Evolutionary conservation across 2,797 vertebrate genomes (phyloP), one percentile per base, ranked within the genome.

Genomic region (Knipowitschia caucasica): DNA sequence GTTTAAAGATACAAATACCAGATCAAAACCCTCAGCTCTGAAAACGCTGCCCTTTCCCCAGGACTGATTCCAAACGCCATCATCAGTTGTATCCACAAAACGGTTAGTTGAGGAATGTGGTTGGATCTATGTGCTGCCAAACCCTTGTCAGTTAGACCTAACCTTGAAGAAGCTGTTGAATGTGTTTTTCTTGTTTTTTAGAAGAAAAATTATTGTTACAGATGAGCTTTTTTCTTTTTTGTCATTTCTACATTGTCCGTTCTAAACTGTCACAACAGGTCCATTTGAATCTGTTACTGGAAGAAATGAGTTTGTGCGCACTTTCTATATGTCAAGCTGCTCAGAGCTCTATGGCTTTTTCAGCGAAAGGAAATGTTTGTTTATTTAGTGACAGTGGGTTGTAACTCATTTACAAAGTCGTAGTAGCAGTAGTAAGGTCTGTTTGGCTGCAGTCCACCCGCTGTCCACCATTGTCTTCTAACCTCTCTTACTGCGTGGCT

Each of bases 1-100:
- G 3, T 45, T 45, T 26, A 27, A 27, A 46, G 4, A 11, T 11
- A 29, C 15, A 43, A 23, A 14, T 25, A 50, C 38, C 4, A 31
- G 45, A 10, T 18, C 34, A 46, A 39, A 34, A 42, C 10, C 31
- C 59, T 27, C 15, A 34, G 14, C n/a, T 8, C 23, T 35, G 14
- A 25, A 29, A 17, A 24, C 23, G 43, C 45, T 5, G 39, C 18
- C 54, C 67, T 56, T 33, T 68, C 63, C 64, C 61, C 71, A 69
- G 39, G 66, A 7, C 58, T 56, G 59, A 61, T 62, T 56, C 70
- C 79, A 75, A 71, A 78, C 60, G 76, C 73, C 81, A 78, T 77
- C 74, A 73, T 74, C 63, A 45, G 39, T 36, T 57, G 67, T 77
- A 79, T 67, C 75, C 77, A 77, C 68, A 77, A 82, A 75, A 56